Evolutionary conservation across 2,113 vertebrate species (phyloP).

Genomic region (Casuarius casuarius): DNA sequence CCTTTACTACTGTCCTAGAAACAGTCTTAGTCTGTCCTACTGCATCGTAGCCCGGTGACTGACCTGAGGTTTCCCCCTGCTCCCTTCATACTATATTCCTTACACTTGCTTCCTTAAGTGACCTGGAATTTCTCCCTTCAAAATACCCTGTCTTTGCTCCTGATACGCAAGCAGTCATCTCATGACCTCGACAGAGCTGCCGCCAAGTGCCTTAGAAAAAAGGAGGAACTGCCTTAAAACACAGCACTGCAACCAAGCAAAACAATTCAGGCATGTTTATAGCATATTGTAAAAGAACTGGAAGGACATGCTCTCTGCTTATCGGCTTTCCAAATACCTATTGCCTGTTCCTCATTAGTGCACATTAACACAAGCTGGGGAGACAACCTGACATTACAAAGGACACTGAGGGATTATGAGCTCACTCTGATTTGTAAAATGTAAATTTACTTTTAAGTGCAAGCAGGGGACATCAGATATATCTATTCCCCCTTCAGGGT

Average conservation of each 20-base stretch:
- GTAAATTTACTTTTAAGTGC: constrained; percentile 40
- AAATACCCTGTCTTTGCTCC: background rate
- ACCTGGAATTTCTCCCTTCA: background rate
- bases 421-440: constrained; percentile 21
- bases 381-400: constrained; percentile 32
- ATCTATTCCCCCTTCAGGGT: constrained; percentile 2
- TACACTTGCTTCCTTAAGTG: background rate
- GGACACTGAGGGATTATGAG: constrained; percentile 25
- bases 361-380: constrained; percentile 7
- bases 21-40: background rate
- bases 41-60: background rate
- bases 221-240: background rate
- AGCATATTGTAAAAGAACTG: background rate
- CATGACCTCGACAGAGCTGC: background rate
- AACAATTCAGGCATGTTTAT: background rate
- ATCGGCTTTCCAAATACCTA: constrained; percentile 30
- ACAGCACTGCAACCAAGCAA: background rate
- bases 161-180: background rate
- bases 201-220: background rate
- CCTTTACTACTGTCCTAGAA: background rate
- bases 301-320: background rate
- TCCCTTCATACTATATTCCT: background rate
- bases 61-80: background rate
- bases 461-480: constrained; percentile 44
- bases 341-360: constrained; percentile 38